Evolutionary conservation across 2,113 vertebrate genomes (phyloP), one percentile per base, ranked within the genome.

Genomic region (Corythaeola cristata): DNA sequence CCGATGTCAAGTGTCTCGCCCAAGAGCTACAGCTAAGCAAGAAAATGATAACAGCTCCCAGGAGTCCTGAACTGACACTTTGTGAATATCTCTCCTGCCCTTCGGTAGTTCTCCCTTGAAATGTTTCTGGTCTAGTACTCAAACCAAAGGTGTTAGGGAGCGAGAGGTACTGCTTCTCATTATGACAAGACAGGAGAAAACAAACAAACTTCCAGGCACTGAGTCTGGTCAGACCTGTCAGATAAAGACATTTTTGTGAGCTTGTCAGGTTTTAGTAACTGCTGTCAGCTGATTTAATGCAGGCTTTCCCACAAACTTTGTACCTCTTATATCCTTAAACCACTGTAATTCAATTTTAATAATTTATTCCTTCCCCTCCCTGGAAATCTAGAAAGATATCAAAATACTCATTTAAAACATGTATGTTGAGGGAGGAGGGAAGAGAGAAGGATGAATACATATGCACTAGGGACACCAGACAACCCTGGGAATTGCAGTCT

Each of bases 331-430:
- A 44, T 55, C 55, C 73, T 64, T 75, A 87, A 86, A 52, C 35
- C 89, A 68, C 93, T 56, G 56, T 15, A 87, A 85, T 64, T 89
- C 2, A 39, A 21, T 58, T 55, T 79, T 44, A 90, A 86, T 94
- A 89, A 89, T 91, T 73, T 88, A 91, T 91, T 96, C 77, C 80
- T 76, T 71, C 49, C 45, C 8, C n/a, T 87, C 59, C 78, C 78
- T 85, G 53, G 50, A 91, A 94, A 94, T 60, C 60, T 64, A 82
- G 66, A 94, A 93, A 78, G 41, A 67, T 5, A 88, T 74, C 85
- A 55, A 89, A 93, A 88, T 79, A 93, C 75, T 91, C 49, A 85
- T 87, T 78, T 89, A 26, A 88, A 88, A 67, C 37, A 35, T 27
- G 39, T 33, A 22, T 15, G 58, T 32, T 67, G 80, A 71, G 26